These are phyloP conservation scores for Anoplolepis gracilipes DNA, from an alignment of 1,140 invertebrate species.

Conservation along the genomic window DNA sequence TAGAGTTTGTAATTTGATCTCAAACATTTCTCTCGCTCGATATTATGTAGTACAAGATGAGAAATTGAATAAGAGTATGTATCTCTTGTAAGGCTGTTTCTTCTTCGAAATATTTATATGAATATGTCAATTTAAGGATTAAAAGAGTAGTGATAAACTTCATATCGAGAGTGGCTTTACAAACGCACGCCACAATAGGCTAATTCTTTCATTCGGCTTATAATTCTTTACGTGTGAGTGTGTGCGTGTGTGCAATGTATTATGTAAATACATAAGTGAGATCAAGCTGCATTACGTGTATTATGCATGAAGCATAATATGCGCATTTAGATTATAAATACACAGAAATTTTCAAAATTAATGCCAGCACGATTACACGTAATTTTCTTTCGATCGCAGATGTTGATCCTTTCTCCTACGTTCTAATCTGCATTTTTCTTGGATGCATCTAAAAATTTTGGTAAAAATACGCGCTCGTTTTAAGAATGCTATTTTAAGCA, in stretches of 20 bases:
- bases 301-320: not conserved
- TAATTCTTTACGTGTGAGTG: not conserved
- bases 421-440: not conserved
- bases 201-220: slow-evolving; percentile 5
- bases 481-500: not conserved
- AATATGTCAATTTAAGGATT: slow-evolving; percentile 41
- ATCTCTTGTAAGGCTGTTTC: not conserved
- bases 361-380: not conserved
- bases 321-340: not conserved
- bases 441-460: not conserved
- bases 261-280: not conserved
- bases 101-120: slow-evolving; percentile 33
- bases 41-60: slow-evolving; percentile 13
- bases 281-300: not conserved
- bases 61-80: slow-evolving; percentile 1
- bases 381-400: not conserved
- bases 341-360: not conserved
- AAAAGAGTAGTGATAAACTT: not conserved
- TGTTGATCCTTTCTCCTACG: not conserved
- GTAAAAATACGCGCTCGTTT: not conserved
- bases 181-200: not conserved
- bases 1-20: slow-evolving; percentile 4
- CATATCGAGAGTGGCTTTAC: slow-evolving; percentile 1
- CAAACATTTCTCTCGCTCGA: slow-evolving; percentile 18
- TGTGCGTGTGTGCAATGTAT: not conserved